Evolutionary conservation across 2,113 vertebrate species (phyloP), one percentile per base, ranked within the genome.

Genomic region (Lasiurus cinereus): DNA sequence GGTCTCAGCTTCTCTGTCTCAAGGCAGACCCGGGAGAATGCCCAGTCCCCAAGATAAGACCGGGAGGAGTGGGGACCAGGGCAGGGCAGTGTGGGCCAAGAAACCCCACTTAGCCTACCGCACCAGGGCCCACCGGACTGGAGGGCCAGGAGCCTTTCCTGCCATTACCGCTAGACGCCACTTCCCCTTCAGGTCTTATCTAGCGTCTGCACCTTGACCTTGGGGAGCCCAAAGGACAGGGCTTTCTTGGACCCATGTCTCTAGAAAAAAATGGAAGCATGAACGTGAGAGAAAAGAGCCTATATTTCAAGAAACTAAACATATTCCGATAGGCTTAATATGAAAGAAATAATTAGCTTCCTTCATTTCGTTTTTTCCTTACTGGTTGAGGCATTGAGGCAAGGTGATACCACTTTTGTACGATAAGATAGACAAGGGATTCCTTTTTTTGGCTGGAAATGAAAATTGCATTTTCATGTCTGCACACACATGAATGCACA

Each of bases 221-320:
- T 27, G n/a, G 48, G 54, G 54, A 83, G 73, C n/a, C 31, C 72
- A 72, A 48, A 56, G 39, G 39, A 2, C 16, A 77, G 46, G 67
- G 18, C 39, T 69, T 22, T 93, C 77, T 76, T 76, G 0, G 16
- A 87, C n/a, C 29, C 16, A 1, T 29, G 24, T 62, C 67, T 77
- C 88, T 85, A 92, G 22, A n/a, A 59, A 79, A 94, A 39, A 70
- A 24, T 48, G 1, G 43, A 70, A 80, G 66, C 39, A 33, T 31
- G 27, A 88, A 91, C 54, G 39, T 15, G 22, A 79, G 52, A 76
- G 19, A 36, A 62, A 70, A 36, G 11, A 74, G 18, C 8, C 33
- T 43, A 5, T 87, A 48, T 77, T 74, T 72, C 5, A 83, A 64
- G n/a, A 86, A 82, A 87, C 77, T 66, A 14, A 84, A 36, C 5